Conservation (phyloP, 2,113 vertebrate genomes). For the Anguilla japonica region DNA sequence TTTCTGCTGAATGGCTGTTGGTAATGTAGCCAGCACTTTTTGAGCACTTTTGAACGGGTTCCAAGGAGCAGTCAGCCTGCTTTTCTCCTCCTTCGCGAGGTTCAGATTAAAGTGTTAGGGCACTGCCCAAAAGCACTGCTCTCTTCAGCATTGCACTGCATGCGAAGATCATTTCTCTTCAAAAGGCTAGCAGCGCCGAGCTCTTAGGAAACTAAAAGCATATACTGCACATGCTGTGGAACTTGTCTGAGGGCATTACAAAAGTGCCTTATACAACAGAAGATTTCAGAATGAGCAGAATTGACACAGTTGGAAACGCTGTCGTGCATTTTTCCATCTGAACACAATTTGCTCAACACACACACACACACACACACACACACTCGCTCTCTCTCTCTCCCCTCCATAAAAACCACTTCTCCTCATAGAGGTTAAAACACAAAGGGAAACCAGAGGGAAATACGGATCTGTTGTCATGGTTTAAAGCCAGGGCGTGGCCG, state of each 20-base stretch:
- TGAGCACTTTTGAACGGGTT: conserved; percentile 59
- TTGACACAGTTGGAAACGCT: conserved; percentile 60
- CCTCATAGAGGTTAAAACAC: background rate
- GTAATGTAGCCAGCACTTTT: conserved; percentile 33
- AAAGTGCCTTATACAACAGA: conserved; percentile 39
- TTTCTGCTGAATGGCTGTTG: conserved; percentile 36
- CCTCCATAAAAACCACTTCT: background rate
- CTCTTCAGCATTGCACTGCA: conserved; percentile 59
- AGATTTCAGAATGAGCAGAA: conserved; percentile 58
- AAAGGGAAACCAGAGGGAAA: background rate
- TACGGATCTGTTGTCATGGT: background rate
- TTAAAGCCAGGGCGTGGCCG: background rate
- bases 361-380: background rate
- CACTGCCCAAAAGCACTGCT: conserved; percentile 52
- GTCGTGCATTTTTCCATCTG: conserved; percentile 61
- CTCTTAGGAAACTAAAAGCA: conserved; percentile 52
- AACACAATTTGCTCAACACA: conserved; percentile 63
- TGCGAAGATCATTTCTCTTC: conserved; percentile 59
- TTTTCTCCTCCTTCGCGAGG: conserved; percentile 46
- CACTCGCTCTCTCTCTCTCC: background rate
- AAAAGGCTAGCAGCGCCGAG: conserved; percentile 33
- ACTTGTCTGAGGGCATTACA: conserved; percentile 25
- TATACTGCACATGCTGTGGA: no score
- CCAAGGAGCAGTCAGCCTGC: conserved; percentile 43
- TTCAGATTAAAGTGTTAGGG: conserved; percentile 62